Evolutionary conservation across 2,113 vertebrate species (phyloP).

Genomic region (Gallinago media): DNA sequence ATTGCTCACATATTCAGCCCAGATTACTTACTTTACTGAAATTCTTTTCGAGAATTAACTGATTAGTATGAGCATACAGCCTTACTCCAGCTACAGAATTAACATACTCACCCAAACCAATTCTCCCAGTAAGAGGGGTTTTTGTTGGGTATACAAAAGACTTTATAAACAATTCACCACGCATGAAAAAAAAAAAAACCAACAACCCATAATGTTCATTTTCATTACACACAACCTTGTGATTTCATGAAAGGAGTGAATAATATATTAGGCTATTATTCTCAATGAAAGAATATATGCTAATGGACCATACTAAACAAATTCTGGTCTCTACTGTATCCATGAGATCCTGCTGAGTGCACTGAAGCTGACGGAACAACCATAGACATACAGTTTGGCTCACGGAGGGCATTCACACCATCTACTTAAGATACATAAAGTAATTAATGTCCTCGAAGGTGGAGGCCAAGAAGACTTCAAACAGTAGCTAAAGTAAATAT

Average conservation of each 20-base stretch:
- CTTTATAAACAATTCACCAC: neutral
- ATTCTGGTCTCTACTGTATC: neutral
- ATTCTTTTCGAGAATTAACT: constrained; percentile 4
- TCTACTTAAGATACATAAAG: accelerated
- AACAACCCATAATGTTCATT: neutral
- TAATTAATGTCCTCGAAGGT: neutral
- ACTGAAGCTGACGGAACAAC: neutral
- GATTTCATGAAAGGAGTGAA: neutral
- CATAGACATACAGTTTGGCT: neutral
- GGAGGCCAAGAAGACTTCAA: neutral
- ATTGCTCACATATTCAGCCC: neutral
- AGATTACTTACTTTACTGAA: neutral
- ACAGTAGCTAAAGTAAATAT: neutral
- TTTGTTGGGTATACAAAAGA: neutral
- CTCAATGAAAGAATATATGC: neutral
- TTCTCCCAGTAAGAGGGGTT: neutral
- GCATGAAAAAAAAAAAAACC: neutral
- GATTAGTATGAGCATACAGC: neutral
- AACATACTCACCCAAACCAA: neutral
- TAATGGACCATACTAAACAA: neutral
- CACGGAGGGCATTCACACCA: neutral
- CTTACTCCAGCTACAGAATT: neutral
- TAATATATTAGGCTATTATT: neutral
- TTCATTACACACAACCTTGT: neutral
- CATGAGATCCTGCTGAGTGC: neutral